A percentile compares a stretch with the other conserved stretches of the same genome.
Conservation (phyloP, 2,113 vertebrate genomes). For the Dipodomys stephensi region DNA sequence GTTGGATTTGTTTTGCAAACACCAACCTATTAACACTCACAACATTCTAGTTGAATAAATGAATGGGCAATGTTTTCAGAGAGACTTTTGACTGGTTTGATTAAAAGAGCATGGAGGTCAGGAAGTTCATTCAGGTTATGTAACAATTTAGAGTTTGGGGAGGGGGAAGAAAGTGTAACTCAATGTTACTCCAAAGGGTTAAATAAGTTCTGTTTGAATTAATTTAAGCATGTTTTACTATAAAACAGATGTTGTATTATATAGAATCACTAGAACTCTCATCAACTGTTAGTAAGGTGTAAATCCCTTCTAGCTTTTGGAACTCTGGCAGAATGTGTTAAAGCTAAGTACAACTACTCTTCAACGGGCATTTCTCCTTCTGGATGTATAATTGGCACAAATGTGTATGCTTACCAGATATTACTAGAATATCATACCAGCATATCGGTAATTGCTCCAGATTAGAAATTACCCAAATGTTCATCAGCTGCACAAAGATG, state of each 20-base stretch:
- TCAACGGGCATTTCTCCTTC: neutral
- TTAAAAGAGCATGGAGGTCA: slow-evolving; percentile 56
- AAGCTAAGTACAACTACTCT: slow-evolving; percentile 3
- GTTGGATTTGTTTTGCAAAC: slow-evolving; percentile 73
- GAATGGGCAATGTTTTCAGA: slow-evolving; percentile 75
- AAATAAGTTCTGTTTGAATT: slow-evolving; percentile 34
- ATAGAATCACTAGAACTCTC: slow-evolving; percentile 20
- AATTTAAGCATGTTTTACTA: slow-evolving; percentile 21
- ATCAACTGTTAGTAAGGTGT: neutral
- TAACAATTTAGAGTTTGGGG: slow-evolving; percentile 33
- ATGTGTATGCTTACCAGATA: slow-evolving; percentile 19
- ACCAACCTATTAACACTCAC: slow-evolving; percentile 63
- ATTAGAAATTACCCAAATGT: slow-evolving; percentile 29
- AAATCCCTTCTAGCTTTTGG: slow-evolving; percentile 15
- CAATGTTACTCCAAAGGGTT: slow-evolving; percentile 13
- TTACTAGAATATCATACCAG: neutral
- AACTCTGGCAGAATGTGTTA: slow-evolving; percentile 34
- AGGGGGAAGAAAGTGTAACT: slow-evolving; percentile 30
- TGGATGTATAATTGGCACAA: slow-evolving; percentile 23
- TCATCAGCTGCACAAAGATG: neutral
- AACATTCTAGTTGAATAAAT: slow-evolving; percentile 65
- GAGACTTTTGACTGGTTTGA: slow-evolving; percentile 56
- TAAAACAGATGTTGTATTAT: slow-evolving; percentile 24
- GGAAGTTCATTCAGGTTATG: slow-evolving; percentile 47
- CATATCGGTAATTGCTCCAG: slow-evolving; percentile 16